Conservation (phyloP, 92 coral and sea anemone species). For the Paragorgia papillata region DNA sequence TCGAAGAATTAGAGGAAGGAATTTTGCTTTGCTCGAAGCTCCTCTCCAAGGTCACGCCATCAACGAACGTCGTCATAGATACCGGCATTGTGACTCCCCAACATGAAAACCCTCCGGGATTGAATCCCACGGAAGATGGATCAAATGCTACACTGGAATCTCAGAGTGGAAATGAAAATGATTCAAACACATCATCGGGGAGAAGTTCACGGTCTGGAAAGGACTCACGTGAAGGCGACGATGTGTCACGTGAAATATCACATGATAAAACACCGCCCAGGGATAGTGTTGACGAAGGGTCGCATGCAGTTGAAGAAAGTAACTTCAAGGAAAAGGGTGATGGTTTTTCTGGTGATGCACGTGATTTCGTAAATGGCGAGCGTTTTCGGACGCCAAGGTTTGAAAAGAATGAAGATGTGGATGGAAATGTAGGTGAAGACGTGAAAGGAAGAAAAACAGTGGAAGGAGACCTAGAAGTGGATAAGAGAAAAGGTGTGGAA, state of each 20-base stretch:
- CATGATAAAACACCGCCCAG: neutral
- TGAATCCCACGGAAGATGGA: conserved; percentile 5
- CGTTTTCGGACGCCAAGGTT: conserved; percentile 8
- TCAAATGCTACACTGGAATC: conserved; percentile 15
- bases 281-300: neutral
- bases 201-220: neutral
- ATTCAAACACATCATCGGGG: neutral
- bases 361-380: neutral
- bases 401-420: conserved; percentile 7
- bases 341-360: neutral
- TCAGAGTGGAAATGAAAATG: conserved; percentile 17
- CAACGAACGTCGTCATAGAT: conserved; percentile 61
- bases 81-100: conserved; percentile 12
- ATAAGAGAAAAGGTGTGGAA: conserved; percentile 13
- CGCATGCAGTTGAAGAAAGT: neutral
- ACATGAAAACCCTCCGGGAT: conserved; percentile 33
- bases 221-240: conserved; percentile 14
- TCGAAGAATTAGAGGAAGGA: conserved; percentile 84
- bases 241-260: conserved; percentile 5
- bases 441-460: conserved; percentile 1
- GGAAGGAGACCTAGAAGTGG: conserved; percentile 34
- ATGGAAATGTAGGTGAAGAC: conserved; percentile 12
- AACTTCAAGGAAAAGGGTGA: neutral
- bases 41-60: conserved; percentile 95
- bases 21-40: conserved; percentile 86